phyloP scores from a whole-genome alignment of 2,797 vertebrate species.

The Hafferia zeledoni region DNA sequence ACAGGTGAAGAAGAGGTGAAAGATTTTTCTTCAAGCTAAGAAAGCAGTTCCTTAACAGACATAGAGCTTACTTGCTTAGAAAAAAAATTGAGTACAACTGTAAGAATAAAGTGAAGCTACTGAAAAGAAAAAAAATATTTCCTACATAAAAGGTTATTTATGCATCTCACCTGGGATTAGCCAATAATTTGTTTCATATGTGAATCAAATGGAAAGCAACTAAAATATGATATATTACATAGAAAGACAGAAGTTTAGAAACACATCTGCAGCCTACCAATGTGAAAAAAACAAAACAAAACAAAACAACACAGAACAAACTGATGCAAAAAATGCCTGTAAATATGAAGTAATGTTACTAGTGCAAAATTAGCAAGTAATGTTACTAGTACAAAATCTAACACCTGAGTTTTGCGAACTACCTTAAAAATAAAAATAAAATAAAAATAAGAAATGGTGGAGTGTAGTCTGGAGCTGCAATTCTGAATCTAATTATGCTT shows the following conservation, averaged over 20 bases:
- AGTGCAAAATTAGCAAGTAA: constrained; percentile 10
- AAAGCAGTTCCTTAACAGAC: neutral
- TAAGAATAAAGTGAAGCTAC: constrained; percentile 4
- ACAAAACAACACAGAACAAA: neutral
- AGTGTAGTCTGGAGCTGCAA: neutral
- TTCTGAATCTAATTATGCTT: neutral
- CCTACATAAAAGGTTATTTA: neutral
- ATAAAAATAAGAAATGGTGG: neutral
- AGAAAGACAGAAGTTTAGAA: neutral
- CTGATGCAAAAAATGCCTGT: neutral
- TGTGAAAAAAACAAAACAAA: neutral
- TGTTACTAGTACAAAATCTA: constrained; percentile 2
- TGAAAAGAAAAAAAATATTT: neutral
- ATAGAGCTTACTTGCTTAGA: neutral
- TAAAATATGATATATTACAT: constrained; percentile 36
- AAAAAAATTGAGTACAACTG: neutral
- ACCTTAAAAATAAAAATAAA: neutral
- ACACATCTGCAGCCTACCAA: constrained; percentile 18
- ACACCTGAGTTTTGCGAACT: constrained; percentile 20
- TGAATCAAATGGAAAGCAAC: constrained; percentile 20
- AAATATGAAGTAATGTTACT: constrained; percentile 25
- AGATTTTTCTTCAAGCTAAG: neutral
- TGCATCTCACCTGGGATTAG: constrained; percentile 21
- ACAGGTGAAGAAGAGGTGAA: neutral
- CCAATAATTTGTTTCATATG: constrained; percentile 17